These are phyloP conservation scores for Gymnocheta viridis DNA, from an alignment of 2,888 invertebrate genomes.

Conservation along the genomic window DNA sequence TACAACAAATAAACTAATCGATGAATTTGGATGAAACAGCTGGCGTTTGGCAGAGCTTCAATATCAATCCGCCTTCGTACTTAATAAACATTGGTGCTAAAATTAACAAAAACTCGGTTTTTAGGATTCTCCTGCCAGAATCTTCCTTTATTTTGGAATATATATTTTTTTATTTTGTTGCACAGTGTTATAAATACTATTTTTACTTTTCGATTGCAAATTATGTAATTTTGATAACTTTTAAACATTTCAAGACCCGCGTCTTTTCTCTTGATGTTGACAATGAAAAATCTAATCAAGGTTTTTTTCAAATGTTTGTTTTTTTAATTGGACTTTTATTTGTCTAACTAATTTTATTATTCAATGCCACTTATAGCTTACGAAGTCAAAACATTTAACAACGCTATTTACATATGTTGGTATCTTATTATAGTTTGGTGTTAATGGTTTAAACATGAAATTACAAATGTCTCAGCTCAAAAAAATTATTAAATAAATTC, in stretches of 20 bases:
- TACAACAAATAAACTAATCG: too few relatives aligned
- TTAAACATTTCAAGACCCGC: not conserved
- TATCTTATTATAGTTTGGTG: slow-evolving; percentile 9
- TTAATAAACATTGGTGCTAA: too few relatives aligned
- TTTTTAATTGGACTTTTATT: slow-evolving; percentile 19
- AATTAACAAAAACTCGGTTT: too few relatives aligned
- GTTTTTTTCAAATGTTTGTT: not conserved
- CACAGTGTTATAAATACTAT: too few relatives aligned
- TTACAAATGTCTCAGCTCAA: slow-evolving; percentile 27
- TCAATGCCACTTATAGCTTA: slow-evolving; percentile 22
- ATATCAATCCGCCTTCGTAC: too few relatives aligned
- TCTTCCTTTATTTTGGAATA: too few relatives aligned
- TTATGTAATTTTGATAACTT: too few relatives aligned
- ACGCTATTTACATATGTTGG: not conserved
- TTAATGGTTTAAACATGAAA: slow-evolving; percentile 50
- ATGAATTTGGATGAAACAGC: too few relatives aligned
- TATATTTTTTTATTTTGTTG: too few relatives aligned
- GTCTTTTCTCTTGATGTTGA: not conserved
- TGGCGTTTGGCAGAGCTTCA: too few relatives aligned
- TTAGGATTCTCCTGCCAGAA: too few relatives aligned
- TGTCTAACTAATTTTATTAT: not conserved
- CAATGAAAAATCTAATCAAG: not conserved
- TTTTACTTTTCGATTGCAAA: too few relatives aligned
- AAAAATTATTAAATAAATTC: not conserved
- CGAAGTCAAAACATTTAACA: not conserved